Conservation (phyloP, 2,797 vertebrate species). For the Jordanella pulchra region DNA sequence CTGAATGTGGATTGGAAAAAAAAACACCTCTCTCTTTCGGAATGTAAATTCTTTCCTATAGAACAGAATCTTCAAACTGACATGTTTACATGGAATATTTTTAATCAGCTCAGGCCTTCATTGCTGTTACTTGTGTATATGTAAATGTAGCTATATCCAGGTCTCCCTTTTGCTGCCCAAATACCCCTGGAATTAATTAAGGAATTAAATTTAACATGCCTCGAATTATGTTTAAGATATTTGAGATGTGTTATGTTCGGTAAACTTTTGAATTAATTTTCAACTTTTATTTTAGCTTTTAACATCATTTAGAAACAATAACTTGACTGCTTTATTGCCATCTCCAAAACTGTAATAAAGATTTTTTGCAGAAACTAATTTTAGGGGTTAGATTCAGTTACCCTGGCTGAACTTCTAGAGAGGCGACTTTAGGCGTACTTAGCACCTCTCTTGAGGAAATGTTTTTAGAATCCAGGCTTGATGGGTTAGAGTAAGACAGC, state of each 20-base stretch:
- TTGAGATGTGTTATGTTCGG: not conserved
- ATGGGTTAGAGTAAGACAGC: slow-evolving; percentile 50
- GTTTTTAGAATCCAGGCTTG: slow-evolving; percentile 35
- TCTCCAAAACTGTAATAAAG: not conserved
- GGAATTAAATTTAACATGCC: too few relatives aligned
- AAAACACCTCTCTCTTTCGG: too few relatives aligned
- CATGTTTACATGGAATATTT: too few relatives aligned
- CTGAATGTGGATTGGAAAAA: too few relatives aligned
- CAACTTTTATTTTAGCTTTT: not conserved
- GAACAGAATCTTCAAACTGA: too few relatives aligned
- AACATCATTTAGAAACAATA: not conserved
- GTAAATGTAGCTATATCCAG: too few relatives aligned
- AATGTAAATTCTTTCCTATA: too few relatives aligned
- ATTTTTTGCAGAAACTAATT: not conserved
- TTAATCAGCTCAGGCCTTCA: too few relatives aligned
- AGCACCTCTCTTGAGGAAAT: slow-evolving; percentile 34
- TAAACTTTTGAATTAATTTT: not conserved
- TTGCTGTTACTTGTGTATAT: too few relatives aligned
- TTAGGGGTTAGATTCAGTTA: slow-evolving; percentile 41
- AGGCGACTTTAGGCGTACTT: slow-evolving; percentile 18
- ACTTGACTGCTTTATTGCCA: not conserved
- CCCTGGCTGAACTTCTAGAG: slow-evolving; percentile 48
- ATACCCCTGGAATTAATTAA: too few relatives aligned
- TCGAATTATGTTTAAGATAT: not conserved
- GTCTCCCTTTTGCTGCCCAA: too few relatives aligned